phyloP scores from a whole-genome alignment of 2,888 invertebrate species.

The Acanthococcus lagerstroemiae region DNA sequence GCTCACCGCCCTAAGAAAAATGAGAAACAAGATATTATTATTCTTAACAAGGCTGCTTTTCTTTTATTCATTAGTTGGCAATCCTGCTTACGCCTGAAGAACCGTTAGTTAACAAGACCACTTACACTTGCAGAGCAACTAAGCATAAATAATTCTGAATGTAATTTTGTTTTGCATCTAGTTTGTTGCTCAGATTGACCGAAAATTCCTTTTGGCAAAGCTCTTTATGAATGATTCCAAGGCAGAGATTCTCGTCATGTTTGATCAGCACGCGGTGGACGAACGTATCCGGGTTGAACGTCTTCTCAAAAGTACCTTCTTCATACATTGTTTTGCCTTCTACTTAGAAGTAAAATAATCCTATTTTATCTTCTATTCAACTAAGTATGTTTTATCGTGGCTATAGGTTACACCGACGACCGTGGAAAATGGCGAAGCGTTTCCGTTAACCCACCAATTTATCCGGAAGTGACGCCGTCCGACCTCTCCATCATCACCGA shows the following conservation, averaged over 20 bases:
- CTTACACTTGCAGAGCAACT: too few species aligned
- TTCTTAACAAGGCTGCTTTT: too few species aligned
- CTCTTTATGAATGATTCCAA: slow-evolving; percentile 39
- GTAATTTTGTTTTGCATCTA: slow-evolving; percentile 38
- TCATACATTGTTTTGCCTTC: too few species aligned
- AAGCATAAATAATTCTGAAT: too few species aligned
- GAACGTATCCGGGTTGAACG: slow-evolving; percentile 70
- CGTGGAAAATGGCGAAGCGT: slow-evolving; percentile 36
- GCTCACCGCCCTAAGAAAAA: too few species aligned
- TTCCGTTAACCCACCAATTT: slow-evolving; percentile 37
- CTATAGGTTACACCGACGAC: slow-evolving; percentile 46
- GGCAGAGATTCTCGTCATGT: slow-evolving; percentile 48
- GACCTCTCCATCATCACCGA: slow-evolving; percentile 49
- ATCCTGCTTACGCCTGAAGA: too few species aligned
- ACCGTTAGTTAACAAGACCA: too few species aligned
- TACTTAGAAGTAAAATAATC: background rate
- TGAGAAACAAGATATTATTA: too few species aligned
- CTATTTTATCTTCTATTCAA: background rate
- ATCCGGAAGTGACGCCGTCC: slow-evolving; percentile 41
- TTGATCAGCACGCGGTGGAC: slow-evolving; percentile 83
- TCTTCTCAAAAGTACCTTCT: slow-evolving; percentile 53
- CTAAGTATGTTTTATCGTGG: too few species aligned
- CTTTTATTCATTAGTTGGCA: too few species aligned
- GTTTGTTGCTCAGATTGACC: slow-evolving; percentile 65
- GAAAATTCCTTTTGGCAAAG: slow-evolving; percentile 54